Percentiles rank a stretch among this genome's conserved stretches.
Conservation (phyloP, 1,140 invertebrate species). For the Cherax quadricarinatus region DNA sequence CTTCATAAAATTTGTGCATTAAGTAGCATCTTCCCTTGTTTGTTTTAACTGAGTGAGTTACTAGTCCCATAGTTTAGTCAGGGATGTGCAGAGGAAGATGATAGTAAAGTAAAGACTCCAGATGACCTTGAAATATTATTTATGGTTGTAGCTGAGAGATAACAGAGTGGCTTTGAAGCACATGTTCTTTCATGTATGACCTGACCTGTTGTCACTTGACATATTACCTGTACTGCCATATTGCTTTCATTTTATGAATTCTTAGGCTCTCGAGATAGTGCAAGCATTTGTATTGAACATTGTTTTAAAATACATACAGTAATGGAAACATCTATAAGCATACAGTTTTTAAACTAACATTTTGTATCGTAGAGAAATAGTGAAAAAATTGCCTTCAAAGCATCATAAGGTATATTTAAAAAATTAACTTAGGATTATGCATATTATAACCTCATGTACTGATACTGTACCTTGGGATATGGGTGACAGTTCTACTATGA, state of each 20-base stretch:
- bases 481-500: no score
- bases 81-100: constrained; percentile 65
- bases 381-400: no score
- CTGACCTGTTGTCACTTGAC: constrained; percentile 11
- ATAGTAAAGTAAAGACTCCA: constrained; percentile 32
- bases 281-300: neutral
- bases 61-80: constrained; percentile 66
- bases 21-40: constrained; percentile 67
- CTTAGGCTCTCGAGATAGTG: neutral
- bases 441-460: no score
- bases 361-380: no score
- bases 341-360: no score
- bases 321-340: no score
- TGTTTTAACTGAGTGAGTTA: constrained; percentile 70
- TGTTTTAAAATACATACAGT: neutral
- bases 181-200: constrained; percentile 67
- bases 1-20: constrained; percentile 49
- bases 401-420: neutral
- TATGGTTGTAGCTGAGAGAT: constrained; percentile 63
- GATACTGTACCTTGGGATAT: no score
- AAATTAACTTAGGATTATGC: no score
- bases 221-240: neutral
- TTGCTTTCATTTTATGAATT: neutral
- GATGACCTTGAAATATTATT: constrained; percentile 31
- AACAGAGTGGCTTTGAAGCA: constrained; percentile 64